Percentiles rank a stretch among this genome's conserved stretches.
These are phyloP conservation scores for Drosophila nebulosa DNA, from an alignment of 1,140 invertebrate species.

Conservation along the genomic window DNA sequence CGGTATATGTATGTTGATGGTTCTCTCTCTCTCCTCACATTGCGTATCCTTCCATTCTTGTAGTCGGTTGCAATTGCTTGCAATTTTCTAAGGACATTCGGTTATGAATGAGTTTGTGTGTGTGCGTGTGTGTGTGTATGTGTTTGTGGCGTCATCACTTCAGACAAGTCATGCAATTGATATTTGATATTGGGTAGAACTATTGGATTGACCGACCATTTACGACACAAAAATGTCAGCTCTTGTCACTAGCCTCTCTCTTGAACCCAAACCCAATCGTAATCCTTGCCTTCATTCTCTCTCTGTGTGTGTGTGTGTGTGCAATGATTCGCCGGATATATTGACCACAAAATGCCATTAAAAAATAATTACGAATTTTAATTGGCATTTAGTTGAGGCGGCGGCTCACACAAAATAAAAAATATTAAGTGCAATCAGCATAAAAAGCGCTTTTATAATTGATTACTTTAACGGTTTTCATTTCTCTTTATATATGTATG, in stretches of 20 bases:
- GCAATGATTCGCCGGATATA: slow-evolving; percentile 62
- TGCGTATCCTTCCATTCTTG: slow-evolving; percentile 30
- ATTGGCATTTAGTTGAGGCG: slow-evolving; percentile 72
- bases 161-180: slow-evolving; percentile 69
- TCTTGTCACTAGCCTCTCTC: background rate
- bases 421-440: slow-evolving; percentile 55
- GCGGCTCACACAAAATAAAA: slow-evolving; percentile 32
- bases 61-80: slow-evolving; percentile 61
- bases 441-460: slow-evolving; percentile 52
- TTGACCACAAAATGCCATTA: slow-evolving; percentile 78
- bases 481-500: slow-evolving; percentile 10
- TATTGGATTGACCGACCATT: slow-evolving; percentile 7
- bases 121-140: slow-evolving; percentile 32
- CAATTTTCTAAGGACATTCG: slow-evolving; percentile 42
- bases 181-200: slow-evolving; percentile 54
- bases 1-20: background rate
- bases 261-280: background rate
- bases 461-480: slow-evolving; percentile 61
- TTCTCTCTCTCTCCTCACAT: slow-evolving; percentile 23
- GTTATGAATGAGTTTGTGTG: slow-evolving; percentile 13
- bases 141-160: slow-evolving; percentile 41
- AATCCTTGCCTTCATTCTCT: slow-evolving; percentile 12
- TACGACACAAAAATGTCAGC: slow-evolving; percentile 50
- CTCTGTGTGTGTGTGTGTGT: slow-evolving; percentile 26
- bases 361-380: slow-evolving; percentile 78